A percentile compares a stretch with the other conserved stretches of the same genome.
Evolutionary conservation across 2,797 vertebrate genomes (phyloP).

Genomic region (Poeciliopsis turneri): DNA sequence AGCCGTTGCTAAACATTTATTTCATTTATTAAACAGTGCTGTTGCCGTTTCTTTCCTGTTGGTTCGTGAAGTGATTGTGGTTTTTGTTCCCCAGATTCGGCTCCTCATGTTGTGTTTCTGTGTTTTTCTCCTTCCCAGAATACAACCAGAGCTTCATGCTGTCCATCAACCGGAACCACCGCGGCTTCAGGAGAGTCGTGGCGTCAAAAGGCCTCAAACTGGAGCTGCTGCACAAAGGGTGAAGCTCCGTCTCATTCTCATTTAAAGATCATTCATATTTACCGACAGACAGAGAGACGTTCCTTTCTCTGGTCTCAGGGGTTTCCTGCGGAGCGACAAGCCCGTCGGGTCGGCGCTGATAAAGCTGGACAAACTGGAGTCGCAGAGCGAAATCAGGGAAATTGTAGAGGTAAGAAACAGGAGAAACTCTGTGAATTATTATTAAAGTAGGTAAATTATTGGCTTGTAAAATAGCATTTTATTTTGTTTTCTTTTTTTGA

Average conservation of each 20-base stretch:
- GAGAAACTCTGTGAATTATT: neutral
- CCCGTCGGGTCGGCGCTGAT: constrained; percentile 89
- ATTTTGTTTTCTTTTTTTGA: no score
- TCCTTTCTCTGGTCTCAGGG: constrained; percentile 56
- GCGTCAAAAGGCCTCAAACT: constrained; percentile 94
- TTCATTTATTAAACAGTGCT: neutral
- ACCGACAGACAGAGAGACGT: neutral
- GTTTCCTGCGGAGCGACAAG: constrained; percentile 93
- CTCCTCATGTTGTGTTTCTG: neutral
- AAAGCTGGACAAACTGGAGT: constrained; percentile 93
- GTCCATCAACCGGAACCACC: constrained; percentile 93
- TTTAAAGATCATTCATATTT: neutral
- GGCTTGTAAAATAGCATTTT: no score
- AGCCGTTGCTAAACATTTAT: neutral
- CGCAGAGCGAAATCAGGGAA: constrained; percentile 93
- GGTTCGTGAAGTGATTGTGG: neutral
- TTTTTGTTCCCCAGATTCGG: no score
- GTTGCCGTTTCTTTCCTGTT: neutral
- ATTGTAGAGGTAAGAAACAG: constrained; percentile 78
- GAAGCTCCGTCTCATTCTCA: constrained; percentile 49
- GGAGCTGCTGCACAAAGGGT: constrained; percentile 98
- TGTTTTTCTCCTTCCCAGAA: constrained; percentile 62
- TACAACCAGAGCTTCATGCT: constrained; percentile 94
- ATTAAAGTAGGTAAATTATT: no score
- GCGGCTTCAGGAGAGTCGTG: constrained; percentile 89